Evolutionary conservation across 2,113 vertebrate species (phyloP).

Genomic region (Lagopus muta): DNA sequence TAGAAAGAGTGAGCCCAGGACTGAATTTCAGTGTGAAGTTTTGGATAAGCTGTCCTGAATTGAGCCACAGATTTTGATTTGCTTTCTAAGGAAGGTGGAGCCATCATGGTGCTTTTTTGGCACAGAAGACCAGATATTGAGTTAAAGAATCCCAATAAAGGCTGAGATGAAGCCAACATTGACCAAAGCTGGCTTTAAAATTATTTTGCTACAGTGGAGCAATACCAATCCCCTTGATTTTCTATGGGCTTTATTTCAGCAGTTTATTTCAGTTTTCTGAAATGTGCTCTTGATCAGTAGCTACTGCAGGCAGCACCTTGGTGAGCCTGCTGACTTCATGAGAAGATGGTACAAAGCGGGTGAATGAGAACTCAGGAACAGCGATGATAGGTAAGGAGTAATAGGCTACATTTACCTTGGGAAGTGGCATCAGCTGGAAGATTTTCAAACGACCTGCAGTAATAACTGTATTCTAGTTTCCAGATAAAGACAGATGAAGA

Average conservation of each 20-base stretch:
- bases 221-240: fast-evolving
- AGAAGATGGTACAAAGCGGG: background rate
- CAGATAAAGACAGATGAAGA: background rate
- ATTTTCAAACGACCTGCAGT: background rate
- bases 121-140: background rate
- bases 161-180: background rate
- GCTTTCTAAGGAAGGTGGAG: background rate
- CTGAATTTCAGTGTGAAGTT: background rate
- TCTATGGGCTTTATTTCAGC: background rate
- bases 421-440: background rate
- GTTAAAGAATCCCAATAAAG: background rate
- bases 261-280: background rate
- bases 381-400: background rate
- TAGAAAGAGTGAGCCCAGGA: background rate
- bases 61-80: background rate
- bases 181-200: background rate
- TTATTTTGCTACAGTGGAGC: background rate
- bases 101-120: background rate
- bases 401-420: background rate
- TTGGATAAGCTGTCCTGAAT: background rate
- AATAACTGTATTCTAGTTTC: background rate
- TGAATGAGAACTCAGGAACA: background rate
- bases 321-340: background rate
- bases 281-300: background rate
- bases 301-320: background rate